phyloP scores from a whole-genome alignment of 2,113 vertebrate species.

The Spheniscus mendiculus region DNA sequence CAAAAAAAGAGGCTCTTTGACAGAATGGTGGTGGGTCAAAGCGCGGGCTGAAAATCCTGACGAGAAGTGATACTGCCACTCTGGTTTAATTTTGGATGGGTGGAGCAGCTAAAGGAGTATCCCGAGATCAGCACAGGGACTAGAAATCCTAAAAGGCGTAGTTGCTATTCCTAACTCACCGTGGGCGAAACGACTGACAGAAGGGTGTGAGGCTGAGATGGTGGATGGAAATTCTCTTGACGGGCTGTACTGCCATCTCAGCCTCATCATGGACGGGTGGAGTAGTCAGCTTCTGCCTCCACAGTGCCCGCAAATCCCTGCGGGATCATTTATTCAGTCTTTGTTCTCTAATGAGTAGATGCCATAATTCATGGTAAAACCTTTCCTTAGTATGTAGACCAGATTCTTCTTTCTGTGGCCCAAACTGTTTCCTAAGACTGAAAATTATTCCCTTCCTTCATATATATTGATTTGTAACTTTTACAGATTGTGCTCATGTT shows the following conservation, averaged over 20 bases:
- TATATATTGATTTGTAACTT: neutral
- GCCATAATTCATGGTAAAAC: neutral
- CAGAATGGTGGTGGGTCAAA: neutral
- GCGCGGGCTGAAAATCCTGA: neutral
- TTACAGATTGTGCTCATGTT: neutral
- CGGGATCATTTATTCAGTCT: neutral
- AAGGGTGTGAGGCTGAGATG: neutral
- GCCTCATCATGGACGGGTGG: neutral
- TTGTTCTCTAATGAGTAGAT: neutral
- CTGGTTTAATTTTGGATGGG: neutral
- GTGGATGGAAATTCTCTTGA: neutral
- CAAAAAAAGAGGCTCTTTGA: neutral
- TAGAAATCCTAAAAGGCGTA: neutral
- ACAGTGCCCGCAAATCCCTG: neutral
- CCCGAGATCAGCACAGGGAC: neutral
- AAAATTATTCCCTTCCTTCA: neutral
- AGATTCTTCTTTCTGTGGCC: neutral
- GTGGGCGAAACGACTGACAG: accelerated
- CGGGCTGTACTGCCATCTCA: neutral
- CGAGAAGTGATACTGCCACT: neutral
- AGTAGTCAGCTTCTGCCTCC: neutral
- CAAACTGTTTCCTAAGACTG: neutral
- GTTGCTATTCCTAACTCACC: neutral
- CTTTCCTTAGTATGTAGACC: neutral
- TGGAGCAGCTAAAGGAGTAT: neutral